Base-by-base conservation (phyloP, 2,888 invertebrate species). In the Helobdella robusta region DNA sequence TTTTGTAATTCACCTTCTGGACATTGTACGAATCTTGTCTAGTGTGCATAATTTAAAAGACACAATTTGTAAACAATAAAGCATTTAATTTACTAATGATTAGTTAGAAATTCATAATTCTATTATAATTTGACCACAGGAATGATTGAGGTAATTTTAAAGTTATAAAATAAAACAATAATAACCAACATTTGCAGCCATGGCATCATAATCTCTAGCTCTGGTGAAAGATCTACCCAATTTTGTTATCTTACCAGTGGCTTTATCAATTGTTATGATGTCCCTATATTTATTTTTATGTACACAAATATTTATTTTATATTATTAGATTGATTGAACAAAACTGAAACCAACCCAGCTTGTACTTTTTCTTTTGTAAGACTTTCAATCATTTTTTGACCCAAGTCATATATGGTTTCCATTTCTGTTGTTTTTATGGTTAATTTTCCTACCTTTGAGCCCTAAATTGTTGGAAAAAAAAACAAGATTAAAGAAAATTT, bases 321-420 rank as follows among this genome's bases (percentile, higher is more conserved):
- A n/a, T 15, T n/a, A 18, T 11, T 35, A 35, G 2, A n/a, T 1
- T 18, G n/a, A 32, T 1, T 35, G 5, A 15, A 32, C 60, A 6
- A 23, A 40, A 64, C 2, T 30, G 11, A 11, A 32, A 67, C 75
- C 70, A 73, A 81, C 81, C 83, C 83, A 35, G 83, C 82, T 67
- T 79, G 78, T 54, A 89, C 90, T 83, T 94, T 95, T 75, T 97
- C 94, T 75, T 95, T 95, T 73, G 91, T 86, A 66, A 95, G 84
- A 64, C 91, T 89, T 78, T 97, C 95, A 64, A 97, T 95, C 87
- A 97, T 95, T 83, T 97, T 97, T 61, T 89, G 88, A 1, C 98
- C 98, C 77, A 99, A 84, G 79, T 99, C 98, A 77, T 98, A 99
- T 70, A 95, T 89, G 0, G 98, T 97, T 81, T 98, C 98, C 98